Evolutionary conservation across 1,140 invertebrate genomes (phyloP), one percentile per base, ranked within the genome.

Genomic region (Aphaenogaster ashmeadi): DNA sequence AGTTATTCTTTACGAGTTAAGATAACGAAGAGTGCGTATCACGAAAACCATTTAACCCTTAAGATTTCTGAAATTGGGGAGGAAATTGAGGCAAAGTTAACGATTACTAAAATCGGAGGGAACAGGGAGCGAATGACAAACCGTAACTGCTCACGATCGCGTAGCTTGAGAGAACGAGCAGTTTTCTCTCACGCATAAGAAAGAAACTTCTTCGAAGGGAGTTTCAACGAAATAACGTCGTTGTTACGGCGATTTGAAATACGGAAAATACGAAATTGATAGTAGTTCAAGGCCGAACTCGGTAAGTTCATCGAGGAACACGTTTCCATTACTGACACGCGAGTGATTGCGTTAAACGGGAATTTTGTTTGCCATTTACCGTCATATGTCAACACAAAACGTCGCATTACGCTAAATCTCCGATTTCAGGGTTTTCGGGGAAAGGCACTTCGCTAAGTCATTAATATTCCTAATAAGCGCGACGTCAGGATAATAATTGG

Each of bases 401-500:
- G 38, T 66, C 13, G 60, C 3, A 41, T 80, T 38, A 50, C 3
- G n/a, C 7, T 52, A 52, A 80, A 52, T 41, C 33, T 80, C 9
- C 27, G 27, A 47, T 64, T 78, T 62, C 21, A 33, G 1, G 7
- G 18, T 2, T 11, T 71, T 52, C 2, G 9, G 13, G 33, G n/a
- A 54, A 67, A 21, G 47, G 58, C 21, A 13, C 13, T 56, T 75
- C 41, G n/a, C 36, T 0, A 67, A 27, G 27, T 50, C 50, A 60
- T 72, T 64, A 58, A 27, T 52, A 58, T 36, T 11, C 27, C 44
- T 75, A 50, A 88, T 33, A 41, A 81, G 21, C 21, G 47, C 52
- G 62, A 54, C 33, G 38, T 27, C 44, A n/a, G 36, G 47, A 86
- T 60, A 62, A 79, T 90, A 87, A 90, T 79, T 80, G 52, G 33